Evolutionary conservation across 2,113 vertebrate genomes (phyloP), one percentile per base, ranked within the genome.

Genomic region (Entomyzon cyanotis): DNA sequence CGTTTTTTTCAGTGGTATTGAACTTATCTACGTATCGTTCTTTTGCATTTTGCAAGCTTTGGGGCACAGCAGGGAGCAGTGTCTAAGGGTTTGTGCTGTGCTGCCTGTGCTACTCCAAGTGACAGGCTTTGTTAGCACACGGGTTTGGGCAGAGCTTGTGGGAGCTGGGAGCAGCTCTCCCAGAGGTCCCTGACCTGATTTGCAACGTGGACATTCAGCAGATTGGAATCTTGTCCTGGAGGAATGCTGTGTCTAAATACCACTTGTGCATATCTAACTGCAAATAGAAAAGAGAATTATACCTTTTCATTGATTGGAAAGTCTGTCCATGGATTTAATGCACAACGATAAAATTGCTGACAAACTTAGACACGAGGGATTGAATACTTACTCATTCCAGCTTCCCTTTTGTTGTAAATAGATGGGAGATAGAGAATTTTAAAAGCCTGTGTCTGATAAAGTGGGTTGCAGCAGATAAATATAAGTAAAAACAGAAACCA

Each of bases 261-360:
- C 41, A 41, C 52, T 78, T 87, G n/a, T 31, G 28, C 27, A 67
- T 62, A 31, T 39, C 24, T 85, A 84, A 65, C 46, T 82, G 79
- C 56, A 49, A 78, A 52, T 78, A 67, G 69, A 62, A 60, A 69
- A 39, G 42, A 81, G 15, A 90, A 49, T 74, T 56, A 44, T 7
- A 75, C 33, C 8, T 82, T 92, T 67, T 42, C 6, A 12, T 85
- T 88, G 89, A 83, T 82, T 75, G 50, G 75, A 21, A 65, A 74
- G n/a, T 62, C 55, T 87, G 9, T 52, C 21, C 19, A 11, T 62
- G 64, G 65, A 11, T 81, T 89, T 81, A 64, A 53, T 53, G 59
- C 1, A 2, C 25, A 55, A 13, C 0, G 1, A 31, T 67, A 68
- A 74, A 69, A 70, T 10, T 7, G 14, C 20, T 4, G 35, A 11